Conservation (phyloP, 2,113 vertebrate genomes). For the Cyprinodon brontotheroides region DNA sequence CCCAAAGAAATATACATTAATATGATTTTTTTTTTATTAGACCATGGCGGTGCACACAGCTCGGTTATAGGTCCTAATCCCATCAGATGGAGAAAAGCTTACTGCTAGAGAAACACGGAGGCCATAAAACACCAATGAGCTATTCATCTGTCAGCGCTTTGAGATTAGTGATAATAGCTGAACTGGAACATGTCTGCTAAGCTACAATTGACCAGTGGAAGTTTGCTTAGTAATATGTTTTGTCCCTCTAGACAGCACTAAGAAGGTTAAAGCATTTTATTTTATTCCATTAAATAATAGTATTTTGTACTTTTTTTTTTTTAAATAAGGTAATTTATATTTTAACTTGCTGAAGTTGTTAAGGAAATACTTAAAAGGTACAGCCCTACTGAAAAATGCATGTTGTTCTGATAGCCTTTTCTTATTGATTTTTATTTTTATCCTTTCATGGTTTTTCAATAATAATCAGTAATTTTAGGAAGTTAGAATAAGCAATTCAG, state of each 20-base stretch:
- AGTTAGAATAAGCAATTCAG: background rate
- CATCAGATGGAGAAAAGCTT: constrained; percentile 27
- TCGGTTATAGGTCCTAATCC: constrained; percentile 33
- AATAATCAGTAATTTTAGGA: background rate
- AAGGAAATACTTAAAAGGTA: background rate
- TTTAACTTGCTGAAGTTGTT: no score
- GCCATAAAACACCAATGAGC: constrained; percentile 17
- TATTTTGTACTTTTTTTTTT: background rate
- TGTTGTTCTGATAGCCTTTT: background rate
- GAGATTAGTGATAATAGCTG: constrained; percentile 27
- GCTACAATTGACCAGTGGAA: background rate
- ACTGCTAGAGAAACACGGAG: constrained; percentile 23
- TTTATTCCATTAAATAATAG: background rate
- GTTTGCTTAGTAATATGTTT: background rate
- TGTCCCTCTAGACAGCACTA: background rate
- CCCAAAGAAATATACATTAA: constrained; percentile 33
- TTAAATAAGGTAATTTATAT: background rate
- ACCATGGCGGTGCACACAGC: constrained; percentile 58
- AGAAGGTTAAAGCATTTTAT: background rate
- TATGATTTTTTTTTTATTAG: constrained; percentile 47
- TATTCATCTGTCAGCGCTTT: constrained; percentile 33
- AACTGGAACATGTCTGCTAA: constrained; percentile 14
- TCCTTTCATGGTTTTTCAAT: background rate
- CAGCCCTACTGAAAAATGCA: background rate
- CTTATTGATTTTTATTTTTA: background rate